These are phyloP conservation scores for Halictus ligatus DNA, from an alignment of 2,888 invertebrate species.

Conservation along the genomic window DNA sequence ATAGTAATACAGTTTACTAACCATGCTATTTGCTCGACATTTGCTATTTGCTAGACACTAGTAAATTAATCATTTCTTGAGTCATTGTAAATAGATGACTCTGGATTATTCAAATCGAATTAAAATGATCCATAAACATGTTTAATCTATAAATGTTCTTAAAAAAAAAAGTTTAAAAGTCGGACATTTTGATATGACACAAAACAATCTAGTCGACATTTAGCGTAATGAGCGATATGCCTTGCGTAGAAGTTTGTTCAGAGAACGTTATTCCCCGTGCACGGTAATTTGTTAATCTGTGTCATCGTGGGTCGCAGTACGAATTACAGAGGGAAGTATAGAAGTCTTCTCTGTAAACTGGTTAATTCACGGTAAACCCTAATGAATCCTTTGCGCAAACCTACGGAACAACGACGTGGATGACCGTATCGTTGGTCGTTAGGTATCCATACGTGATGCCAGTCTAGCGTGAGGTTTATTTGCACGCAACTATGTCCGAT, in stretches of 20 bases:
- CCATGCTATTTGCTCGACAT: too few relatives aligned
- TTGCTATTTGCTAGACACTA: too few relatives aligned
- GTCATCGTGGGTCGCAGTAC: not conserved
- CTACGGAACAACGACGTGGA: slow-evolving; percentile 40
- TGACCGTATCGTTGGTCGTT: slow-evolving; percentile 26
- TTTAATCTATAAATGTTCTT: too few relatives aligned
- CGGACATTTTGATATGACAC: too few relatives aligned
- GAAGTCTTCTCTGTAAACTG: not conserved
- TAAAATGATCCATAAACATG: too few relatives aligned
- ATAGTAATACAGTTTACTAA: too few relatives aligned
- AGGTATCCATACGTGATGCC: slow-evolving; percentile 31
- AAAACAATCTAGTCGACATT: too few relatives aligned
- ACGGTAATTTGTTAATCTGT: not conserved
- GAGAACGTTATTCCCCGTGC: not conserved
- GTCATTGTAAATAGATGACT: too few relatives aligned
- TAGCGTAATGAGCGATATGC: not conserved
- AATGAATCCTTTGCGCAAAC: slow-evolving; percentile 37
- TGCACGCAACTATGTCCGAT: slow-evolving; percentile 63
- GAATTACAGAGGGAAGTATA: not conserved
- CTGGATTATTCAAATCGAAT: too few relatives aligned
- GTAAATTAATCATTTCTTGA: too few relatives aligned
- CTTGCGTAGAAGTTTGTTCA: not conserved
- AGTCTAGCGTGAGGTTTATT: slow-evolving; percentile 59
- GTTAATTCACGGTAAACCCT: slow-evolving; percentile 1
- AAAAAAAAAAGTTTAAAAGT: too few relatives aligned